Base-by-base conservation (phyloP, 1,140 invertebrate species). In the Pomacea maculata region DNA sequence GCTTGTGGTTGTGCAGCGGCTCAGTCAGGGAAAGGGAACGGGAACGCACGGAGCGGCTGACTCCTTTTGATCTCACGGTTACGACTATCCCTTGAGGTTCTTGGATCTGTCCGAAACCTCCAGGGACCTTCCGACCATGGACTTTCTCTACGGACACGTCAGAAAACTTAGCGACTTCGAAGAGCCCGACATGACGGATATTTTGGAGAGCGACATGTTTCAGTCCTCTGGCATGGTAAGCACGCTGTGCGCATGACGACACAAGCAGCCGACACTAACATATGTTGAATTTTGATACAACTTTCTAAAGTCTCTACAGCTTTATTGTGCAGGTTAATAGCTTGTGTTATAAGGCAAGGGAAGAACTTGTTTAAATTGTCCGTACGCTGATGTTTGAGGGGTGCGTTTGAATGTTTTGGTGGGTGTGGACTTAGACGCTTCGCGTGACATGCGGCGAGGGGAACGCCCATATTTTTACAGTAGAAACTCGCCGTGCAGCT, bases 101-200 rank as follows among this genome's bases (percentile, higher is more conserved):
- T 83, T 80, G 75, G 79, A 83, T 81, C 78, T 83, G 81, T 83
- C 82, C 70, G 80, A 78, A 83, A 68, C 77, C 84, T 80, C 80
- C 85, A 80, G 85, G 88, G 88, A 86, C 85, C 80, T 82, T 79
- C 82, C 85, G 85, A 88, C 86, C 83, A 89, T 89, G 88, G 88
- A 89, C 86, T 71, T 88, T 79, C 88, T 89, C 78, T 89, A 87
- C 82, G 88, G 86, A 86, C 86, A 84, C 83, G 88, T 88, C 83
- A 83, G 86, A 80, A 89, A 89, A 83, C 82, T 87, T 76, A 78
- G 84, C 79, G 87, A 88, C 77, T 79, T 88, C 83, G 88, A 89
- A 68, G 85, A 89, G 19, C 57, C 84, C 84, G 84, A 86, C 78
- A 86, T 87, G 86, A 83, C 82, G 79, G 86, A 87, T 65, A 83